A percentile compares a stretch with the other conserved stretches of the same genome.
Conservation (phyloP, 2,888 invertebrate genomes). For the Ferdinandea cuprea region DNA sequence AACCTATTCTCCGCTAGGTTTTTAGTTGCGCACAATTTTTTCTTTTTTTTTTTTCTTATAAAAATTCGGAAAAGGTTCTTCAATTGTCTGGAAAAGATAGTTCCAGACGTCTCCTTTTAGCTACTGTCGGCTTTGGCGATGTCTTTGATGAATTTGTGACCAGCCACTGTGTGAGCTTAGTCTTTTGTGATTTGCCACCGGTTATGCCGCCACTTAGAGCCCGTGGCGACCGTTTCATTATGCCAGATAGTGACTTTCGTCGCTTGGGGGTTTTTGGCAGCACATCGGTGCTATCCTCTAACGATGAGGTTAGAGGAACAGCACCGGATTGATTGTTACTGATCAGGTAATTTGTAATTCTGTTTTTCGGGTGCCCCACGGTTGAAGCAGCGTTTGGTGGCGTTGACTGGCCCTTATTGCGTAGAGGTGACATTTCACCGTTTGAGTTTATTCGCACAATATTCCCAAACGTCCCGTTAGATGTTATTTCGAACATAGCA, state of each 20-base stretch:
- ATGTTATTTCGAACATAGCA: conserved; percentile 81
- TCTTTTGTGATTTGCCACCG: conserved; percentile 76
- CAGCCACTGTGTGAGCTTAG: conserved; percentile 81
- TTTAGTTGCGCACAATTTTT: conserved; percentile 4
- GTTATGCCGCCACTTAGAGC: not conserved
- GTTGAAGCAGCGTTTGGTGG: conserved; percentile 42
- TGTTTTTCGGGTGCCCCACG: conserved; percentile 62
- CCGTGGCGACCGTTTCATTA: conserved; percentile 53
- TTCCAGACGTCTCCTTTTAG: conserved; percentile 74
- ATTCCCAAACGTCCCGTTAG: conserved; percentile 80
- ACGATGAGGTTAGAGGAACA: conserved; percentile 23
- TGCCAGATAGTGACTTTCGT: conserved; percentile 73
- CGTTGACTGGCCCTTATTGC: conserved; percentile 72
- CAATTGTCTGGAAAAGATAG: conserved; percentile 70
- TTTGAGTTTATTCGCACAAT: conserved; percentile 79
- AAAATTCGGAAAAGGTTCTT: conserved; percentile 17
- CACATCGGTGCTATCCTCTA: conserved; percentile 44
- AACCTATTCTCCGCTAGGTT: conserved; percentile 44
- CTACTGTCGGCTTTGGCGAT: conserved; percentile 17
- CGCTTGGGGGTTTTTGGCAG: conserved; percentile 80
- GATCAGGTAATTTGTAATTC: conserved; percentile 81
- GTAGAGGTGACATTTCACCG: conserved; percentile 80
- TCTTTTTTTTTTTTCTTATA: conserved; percentile 15
- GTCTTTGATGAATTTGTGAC: conserved; percentile 72
- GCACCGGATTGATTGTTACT: conserved; percentile 59